Percentiles rank a stretch among this genome's conserved stretches.
These are phyloP conservation scores for Merodon equestris DNA, from an alignment of 2,888 invertebrate genomes.

Conservation along the genomic window DNA sequence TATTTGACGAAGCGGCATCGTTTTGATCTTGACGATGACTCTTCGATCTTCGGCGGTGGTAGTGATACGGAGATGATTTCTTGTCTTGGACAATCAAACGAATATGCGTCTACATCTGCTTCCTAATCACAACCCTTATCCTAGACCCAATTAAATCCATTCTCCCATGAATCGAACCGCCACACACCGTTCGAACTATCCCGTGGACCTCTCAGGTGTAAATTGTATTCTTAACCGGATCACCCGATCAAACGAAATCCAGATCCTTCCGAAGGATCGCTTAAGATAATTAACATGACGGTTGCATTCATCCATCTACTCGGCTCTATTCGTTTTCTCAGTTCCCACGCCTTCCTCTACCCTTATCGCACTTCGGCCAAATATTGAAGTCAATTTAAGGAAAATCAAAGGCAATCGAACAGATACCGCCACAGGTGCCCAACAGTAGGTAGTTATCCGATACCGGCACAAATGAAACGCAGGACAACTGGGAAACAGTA, in stretches of 20 bases:
- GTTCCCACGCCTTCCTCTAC: conserved; percentile 58
- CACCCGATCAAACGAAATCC: conserved; percentile 55
- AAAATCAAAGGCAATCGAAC: conserved; percentile 54
- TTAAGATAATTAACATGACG: conserved; percentile 62
- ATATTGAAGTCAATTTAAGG: conserved; percentile 61
- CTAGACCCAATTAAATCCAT: conserved; percentile 52
- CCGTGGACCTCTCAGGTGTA: conserved; percentile 56
- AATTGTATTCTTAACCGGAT: conserved; percentile 56
- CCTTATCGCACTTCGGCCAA: conserved; percentile 48
- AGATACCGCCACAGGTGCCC: conserved; percentile 60
- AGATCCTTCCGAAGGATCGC: conserved; percentile 38
- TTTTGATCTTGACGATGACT: conserved; percentile 11
- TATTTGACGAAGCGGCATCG: conserved; percentile 11
- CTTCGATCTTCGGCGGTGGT: no score
- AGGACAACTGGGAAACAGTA: conserved; percentile 29
- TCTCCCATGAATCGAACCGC: conserved; percentile 49
- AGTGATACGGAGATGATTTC: no score
- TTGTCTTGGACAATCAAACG: no score
- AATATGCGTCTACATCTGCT: conserved; percentile 43
- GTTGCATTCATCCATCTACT: conserved; percentile 38
- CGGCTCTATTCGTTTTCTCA: no score
- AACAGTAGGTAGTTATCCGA: conserved; percentile 47
- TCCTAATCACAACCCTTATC: conserved; percentile 43
- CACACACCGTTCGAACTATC: conserved; percentile 29
- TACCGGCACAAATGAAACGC: conserved; percentile 34